Conservation (phyloP, 1,140 invertebrate genomes). For the Dryas iulia region DNA sequence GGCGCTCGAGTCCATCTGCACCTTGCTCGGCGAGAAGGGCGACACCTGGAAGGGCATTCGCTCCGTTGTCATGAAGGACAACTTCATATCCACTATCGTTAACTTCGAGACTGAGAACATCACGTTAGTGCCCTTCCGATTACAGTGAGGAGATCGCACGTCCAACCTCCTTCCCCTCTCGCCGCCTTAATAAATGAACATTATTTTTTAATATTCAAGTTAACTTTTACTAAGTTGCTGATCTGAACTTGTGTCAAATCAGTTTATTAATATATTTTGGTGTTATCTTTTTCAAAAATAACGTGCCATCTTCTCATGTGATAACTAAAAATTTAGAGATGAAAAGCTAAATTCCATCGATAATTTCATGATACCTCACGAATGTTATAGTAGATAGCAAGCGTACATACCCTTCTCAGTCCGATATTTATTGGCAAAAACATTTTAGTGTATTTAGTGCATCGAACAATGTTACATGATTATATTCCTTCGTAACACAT, state of each 20-base stretch:
- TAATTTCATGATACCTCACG: constrained; percentile 18
- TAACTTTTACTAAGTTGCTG: no score
- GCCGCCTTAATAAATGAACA: no score
- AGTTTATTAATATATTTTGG: not conserved
- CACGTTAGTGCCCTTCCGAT: constrained; percentile 83
- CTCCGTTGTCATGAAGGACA: constrained; percentile 96
- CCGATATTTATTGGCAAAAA: constrained; percentile 76
- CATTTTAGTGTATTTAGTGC: constrained; percentile 59
- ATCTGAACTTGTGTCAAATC: no score
- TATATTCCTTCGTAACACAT: constrained; percentile 41
- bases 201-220: no score
- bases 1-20: constrained; percentile 97
- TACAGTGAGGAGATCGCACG: constrained; percentile 39
- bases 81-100: constrained; percentile 98
- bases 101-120: constrained; percentile 98
- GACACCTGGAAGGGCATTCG: constrained; percentile 97
- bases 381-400: constrained; percentile 51
- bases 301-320: constrained; percentile 19
- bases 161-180: constrained; percentile 9
- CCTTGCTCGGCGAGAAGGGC: constrained; percentile 93
- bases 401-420: constrained; percentile 47
- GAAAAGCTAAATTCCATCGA: constrained; percentile 18
- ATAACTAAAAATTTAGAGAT: constrained; percentile 8
- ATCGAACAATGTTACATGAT: constrained; percentile 41
- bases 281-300: not conserved